These are phyloP conservation scores for Oscarella lobularis DNA, from an alignment of 37 sponge, comb jelly and placozoan species.

Conservation along the genomic window DNA sequence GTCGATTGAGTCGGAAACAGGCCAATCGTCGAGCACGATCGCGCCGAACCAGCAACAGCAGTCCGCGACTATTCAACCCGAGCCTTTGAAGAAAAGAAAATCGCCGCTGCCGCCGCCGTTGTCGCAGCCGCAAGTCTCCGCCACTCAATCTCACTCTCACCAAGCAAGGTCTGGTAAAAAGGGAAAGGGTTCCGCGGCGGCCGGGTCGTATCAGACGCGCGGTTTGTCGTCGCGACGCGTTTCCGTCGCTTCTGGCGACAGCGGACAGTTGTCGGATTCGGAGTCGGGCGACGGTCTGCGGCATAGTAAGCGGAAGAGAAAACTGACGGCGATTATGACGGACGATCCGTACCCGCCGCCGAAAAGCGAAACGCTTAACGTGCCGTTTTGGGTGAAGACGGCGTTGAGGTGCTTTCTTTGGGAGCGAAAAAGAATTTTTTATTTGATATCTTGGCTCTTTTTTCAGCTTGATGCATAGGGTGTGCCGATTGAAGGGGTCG, in stretches of 20 bases:
- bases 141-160: background rate
- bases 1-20: background rate
- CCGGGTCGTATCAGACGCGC: background rate
- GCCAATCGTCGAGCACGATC: background rate
- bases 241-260: background rate
- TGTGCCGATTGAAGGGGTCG: background rate
- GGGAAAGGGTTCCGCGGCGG: background rate
- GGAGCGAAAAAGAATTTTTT: background rate
- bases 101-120: no score
- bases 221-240: background rate
- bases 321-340: background rate
- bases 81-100: no score
- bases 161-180: background rate
- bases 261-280: background rate
- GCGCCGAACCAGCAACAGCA: background rate
- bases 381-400: background rate
- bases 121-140: background rate
- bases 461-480: background rate
- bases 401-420: background rate
- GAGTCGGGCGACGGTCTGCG: background rate
- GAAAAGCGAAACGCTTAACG: background rate
- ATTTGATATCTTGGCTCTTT: background rate
- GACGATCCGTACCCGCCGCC: background rate
- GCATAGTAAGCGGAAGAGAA: background rate
- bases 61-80: no score